A percentile compares a stretch with the other conserved stretches of the same genome.
Conservation (phyloP, 1,140 invertebrate species). For the Asbolus verrucosus region DNA sequence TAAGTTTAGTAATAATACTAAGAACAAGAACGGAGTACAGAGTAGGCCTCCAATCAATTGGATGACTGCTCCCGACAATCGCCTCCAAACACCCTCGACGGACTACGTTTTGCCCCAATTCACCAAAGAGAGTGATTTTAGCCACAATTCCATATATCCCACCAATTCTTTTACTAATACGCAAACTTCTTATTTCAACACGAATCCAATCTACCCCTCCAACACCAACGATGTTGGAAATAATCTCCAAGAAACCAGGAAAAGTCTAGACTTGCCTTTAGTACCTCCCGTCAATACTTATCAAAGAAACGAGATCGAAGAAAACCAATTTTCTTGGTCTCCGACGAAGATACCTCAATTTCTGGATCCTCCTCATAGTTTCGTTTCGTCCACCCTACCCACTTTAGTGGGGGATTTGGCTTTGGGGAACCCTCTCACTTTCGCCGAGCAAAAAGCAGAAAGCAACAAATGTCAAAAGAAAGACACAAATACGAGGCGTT, state of each 20-base stretch:
- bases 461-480: constrained; percentile 52
- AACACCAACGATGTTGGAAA: background rate
- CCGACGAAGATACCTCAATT: constrained; percentile 69
- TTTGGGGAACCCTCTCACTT: constrained; percentile 65
- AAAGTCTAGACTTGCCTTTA: constrained; percentile 51
- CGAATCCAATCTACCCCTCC: constrained; percentile 49
- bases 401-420: constrained; percentile 72
- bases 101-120: constrained; percentile 57
- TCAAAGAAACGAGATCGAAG: constrained; percentile 61
- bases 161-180: constrained; percentile 49
- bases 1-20: constrained; percentile 32
- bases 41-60: constrained; percentile 70
- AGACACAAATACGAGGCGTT: constrained; percentile 49
- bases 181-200: constrained; percentile 56
- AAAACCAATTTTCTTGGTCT: constrained; percentile 71
- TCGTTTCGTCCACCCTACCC: constrained; percentile 69
- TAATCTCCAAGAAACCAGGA: constrained; percentile 35
- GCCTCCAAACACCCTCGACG: constrained; percentile 46
- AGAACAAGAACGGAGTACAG: constrained; percentile 41
- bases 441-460: constrained; percentile 52
- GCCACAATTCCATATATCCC: constrained; percentile 47
- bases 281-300: constrained; percentile 50
- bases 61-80: constrained; percentile 71
- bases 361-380: constrained; percentile 62
- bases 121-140: constrained; percentile 55